A percentile compares a stretch with the other conserved stretches of the same genome.
phyloP scores from a whole-genome alignment of 2,888 invertebrate genomes.

The Polymixis flavicincta region DNA sequence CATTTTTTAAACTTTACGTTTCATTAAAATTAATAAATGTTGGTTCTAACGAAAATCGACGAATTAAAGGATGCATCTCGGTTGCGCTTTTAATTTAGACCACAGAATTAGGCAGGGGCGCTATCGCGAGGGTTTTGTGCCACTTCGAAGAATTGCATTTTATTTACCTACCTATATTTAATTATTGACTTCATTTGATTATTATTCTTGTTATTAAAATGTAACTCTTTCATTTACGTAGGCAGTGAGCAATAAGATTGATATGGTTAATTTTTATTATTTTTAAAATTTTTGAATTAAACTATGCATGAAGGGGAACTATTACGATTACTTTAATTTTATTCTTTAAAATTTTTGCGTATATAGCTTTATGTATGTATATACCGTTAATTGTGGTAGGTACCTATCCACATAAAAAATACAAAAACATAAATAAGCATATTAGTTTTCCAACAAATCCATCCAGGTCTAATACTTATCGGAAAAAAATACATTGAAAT shows the following conservation, averaged over 20 bases:
- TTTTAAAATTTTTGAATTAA: neutral
- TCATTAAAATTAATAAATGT: neutral
- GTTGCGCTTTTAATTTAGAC: conserved; percentile 61
- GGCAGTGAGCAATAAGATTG: neutral
- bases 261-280: neutral
- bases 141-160: conserved; percentile 3
- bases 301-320: neutral
- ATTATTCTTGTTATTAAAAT: neutral
- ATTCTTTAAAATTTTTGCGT: neutral
- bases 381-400: neutral
- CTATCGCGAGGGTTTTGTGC: conserved; percentile 6
- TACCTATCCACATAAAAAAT: neutral
- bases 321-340: too few relatives aligned
- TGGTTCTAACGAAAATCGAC: too few relatives aligned
- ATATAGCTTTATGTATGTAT: neutral
- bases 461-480: conserved; percentile 36
- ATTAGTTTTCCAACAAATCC: conserved; percentile 24
- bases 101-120: conserved; percentile 31
- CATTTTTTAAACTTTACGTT: too few relatives aligned
- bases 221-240: neutral
- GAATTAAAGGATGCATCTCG: conserved; percentile 15
- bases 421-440: neutral
- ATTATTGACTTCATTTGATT: conserved; percentile 11
- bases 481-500: conserved; percentile 54
- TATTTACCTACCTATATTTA: neutral